phyloP scores from a whole-genome alignment of 2,888 invertebrate genomes.

The Drosophila mayaguana region DNA sequence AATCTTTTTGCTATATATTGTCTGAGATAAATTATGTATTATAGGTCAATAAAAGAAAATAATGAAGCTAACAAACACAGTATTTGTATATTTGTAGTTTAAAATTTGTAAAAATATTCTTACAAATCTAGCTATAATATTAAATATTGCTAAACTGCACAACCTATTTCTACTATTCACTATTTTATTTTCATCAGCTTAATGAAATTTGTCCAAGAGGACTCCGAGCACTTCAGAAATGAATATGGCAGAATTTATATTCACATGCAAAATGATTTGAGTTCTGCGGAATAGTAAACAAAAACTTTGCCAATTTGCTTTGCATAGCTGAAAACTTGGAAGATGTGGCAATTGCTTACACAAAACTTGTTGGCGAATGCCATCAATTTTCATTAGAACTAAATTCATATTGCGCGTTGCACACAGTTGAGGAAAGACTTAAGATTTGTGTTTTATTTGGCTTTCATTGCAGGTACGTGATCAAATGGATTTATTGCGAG shows the following conservation, averaged over 20 bases:
- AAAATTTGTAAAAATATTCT: not conserved
- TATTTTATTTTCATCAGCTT: not conserved
- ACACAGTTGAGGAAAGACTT: conserved; percentile 10
- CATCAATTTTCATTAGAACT: conserved; percentile 61
- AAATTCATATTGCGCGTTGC: conserved; percentile 17
- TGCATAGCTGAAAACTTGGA: conserved; percentile 39
- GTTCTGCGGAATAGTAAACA: conserved; percentile 36
- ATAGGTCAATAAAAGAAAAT: too few species aligned
- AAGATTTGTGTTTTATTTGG: conserved; percentile 22
- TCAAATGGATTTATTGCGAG: conserved; percentile 86
- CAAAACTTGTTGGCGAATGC: conserved; percentile 42
- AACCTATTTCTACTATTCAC: not conserved
- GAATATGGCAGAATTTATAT: conserved; percentile 12
- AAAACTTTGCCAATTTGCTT: conserved; percentile 34
- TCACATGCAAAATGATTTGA: conserved; percentile 19
- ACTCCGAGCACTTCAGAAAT: conserved; percentile 10
- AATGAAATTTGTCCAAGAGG: not conserved
- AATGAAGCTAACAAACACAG: too few species aligned
- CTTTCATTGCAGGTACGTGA: conserved; percentile 86
- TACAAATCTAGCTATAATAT: not conserved
- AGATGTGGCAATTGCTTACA: conserved; percentile 33
- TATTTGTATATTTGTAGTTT: not conserved
- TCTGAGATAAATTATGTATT: too few species aligned
- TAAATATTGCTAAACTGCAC: not conserved
- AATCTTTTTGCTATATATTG: too few species aligned